Evolutionary conservation across 2,797 vertebrate species (phyloP).

Genomic region (Eulemur mongoz): DNA sequence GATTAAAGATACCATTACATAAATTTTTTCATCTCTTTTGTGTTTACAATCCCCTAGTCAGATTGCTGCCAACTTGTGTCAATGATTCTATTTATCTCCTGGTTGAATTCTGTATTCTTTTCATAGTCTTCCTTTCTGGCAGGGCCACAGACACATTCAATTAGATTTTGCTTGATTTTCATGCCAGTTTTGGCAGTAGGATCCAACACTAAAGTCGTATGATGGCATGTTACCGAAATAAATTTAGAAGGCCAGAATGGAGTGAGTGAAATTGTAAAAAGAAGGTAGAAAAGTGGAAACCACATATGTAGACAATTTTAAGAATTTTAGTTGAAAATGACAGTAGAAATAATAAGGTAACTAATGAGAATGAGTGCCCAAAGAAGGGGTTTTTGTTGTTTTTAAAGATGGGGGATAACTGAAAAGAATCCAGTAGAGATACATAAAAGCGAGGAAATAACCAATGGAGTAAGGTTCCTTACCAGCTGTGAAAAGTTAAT

Average conservation of each 20-base stretch:
- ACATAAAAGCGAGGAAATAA: not conserved
- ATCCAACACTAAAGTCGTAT: not conserved
- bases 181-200: not conserved
- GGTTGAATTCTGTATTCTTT: not conserved
- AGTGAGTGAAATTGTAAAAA: not conserved
- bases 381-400: not conserved
- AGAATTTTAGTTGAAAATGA: not conserved
- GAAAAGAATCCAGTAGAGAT: not conserved
- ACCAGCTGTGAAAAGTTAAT: not conserved
- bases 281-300: not conserved
- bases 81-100: not conserved
- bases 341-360: not conserved
- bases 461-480: not conserved
- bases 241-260: not conserved
- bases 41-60: not conserved
- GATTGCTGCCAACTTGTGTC: not conserved
- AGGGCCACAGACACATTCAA: not conserved
- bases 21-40: not conserved
- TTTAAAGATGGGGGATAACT: not conserved
- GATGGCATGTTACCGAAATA: not conserved
- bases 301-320: not conserved
- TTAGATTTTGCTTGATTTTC: conserved; percentile 6
- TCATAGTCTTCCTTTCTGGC: not conserved
- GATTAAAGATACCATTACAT: not conserved
- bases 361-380: not conserved